phyloP scores from a whole-genome alignment of 2,888 invertebrate genomes.

The Brenthis hecate region DNA sequence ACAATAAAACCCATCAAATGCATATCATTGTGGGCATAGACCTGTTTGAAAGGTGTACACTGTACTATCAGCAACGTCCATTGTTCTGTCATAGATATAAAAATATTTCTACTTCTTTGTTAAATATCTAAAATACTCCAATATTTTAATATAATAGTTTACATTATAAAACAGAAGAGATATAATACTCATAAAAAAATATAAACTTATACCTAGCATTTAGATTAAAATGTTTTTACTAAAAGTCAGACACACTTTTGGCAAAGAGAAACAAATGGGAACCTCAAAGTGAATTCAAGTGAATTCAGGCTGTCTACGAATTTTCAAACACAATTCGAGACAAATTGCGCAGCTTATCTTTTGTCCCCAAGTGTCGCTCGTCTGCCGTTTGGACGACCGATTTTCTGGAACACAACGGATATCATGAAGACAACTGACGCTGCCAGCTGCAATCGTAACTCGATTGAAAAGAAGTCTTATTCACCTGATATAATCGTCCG shows the following conservation, averaged over 20 bases:
- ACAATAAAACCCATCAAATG: conserved; percentile 19
- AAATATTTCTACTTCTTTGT: not conserved
- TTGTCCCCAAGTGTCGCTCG: conserved; percentile 59
- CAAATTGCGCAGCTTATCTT: conserved; percentile 60
- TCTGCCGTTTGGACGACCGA: conserved; percentile 49
- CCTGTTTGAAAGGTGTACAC: not conserved
- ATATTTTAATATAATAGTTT: no score
- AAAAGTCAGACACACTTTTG: conserved; percentile 22
- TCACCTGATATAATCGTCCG: conserved; percentile 27
- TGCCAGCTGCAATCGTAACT: conserved; percentile 26
- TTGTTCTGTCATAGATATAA: not conserved
- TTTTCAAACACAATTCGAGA: conserved; percentile 57
- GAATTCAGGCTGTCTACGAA: conserved; percentile 47
- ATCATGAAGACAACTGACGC: conserved; percentile 44
- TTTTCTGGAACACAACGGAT: conserved; percentile 55
- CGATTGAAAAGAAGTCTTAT: conserved; percentile 14
- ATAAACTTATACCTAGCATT: not conserved
- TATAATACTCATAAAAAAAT: no score
- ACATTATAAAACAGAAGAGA: no score
- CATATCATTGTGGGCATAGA: not conserved
- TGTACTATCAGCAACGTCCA: not conserved
- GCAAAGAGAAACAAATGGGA: conserved; percentile 24
- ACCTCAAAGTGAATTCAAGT: conserved; percentile 24
- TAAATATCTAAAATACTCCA: no score
- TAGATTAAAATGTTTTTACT: conserved; percentile 9